A percentile compares a stretch with the other conserved stretches of the same genome.
Conservation (phyloP, 2,888 invertebrate genomes). For the Cerastis leucographa region DNA sequence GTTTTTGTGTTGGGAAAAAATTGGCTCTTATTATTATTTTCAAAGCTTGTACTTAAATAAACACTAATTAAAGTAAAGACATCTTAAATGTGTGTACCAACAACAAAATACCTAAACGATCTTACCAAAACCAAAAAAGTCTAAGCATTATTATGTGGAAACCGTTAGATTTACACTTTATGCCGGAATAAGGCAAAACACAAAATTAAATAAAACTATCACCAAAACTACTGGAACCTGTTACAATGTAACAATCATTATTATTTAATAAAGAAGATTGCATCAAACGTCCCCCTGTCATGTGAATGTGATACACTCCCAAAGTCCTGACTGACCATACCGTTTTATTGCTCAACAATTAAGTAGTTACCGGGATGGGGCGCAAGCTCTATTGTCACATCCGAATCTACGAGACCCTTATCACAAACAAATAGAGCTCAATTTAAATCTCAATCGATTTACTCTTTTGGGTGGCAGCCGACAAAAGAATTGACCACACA, state of each 20-base stretch:
- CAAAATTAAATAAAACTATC: constrained; percentile 9
- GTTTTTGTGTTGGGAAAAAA: not conserved
- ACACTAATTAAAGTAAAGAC: not conserved
- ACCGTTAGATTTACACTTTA: not conserved
- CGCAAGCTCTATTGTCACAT: constrained; percentile 50
- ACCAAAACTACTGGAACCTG: constrained; percentile 58
- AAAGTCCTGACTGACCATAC: constrained; percentile 77
- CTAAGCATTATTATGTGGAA: not conserved
- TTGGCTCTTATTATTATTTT: not conserved
- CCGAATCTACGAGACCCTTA: constrained; percentile 53
- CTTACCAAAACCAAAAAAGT: not conserved
- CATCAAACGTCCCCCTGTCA: constrained; percentile 69
- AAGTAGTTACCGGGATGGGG: constrained; percentile 70
- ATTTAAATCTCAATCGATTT: constrained; percentile 37
- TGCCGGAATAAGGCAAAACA: not conserved
- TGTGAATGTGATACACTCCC: constrained; percentile 57
- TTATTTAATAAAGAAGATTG: constrained; percentile 80
- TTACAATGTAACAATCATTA: constrained; percentile 65
- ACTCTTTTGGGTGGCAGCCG: constrained; percentile 31
- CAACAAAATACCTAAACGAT: not conserved
- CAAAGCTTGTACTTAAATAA: not conserved
- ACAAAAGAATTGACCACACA: constrained; percentile 75
- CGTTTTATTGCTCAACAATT: constrained; percentile 86
- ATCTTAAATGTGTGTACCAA: not conserved
- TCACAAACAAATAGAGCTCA: constrained; percentile 62